phyloP scores from a whole-genome alignment of 2,113 vertebrate species.

The Onychostoma macrolepis region DNA sequence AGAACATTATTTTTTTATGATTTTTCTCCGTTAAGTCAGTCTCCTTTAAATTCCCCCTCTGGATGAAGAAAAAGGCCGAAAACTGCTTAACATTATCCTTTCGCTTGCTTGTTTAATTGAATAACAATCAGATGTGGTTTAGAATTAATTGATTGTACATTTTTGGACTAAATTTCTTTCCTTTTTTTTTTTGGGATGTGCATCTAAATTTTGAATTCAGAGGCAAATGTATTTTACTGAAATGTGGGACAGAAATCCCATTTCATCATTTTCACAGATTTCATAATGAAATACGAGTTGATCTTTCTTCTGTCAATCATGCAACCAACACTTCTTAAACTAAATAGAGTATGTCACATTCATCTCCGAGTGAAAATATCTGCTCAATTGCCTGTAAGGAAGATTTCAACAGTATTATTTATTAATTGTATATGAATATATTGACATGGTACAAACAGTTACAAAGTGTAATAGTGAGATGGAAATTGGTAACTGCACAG shows the following conservation, averaged over 20 bases:
- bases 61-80: neutral
- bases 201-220: constrained; percentile 53
- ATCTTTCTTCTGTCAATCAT: neutral
- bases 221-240: constrained; percentile 37
- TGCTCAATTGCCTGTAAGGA: constrained; percentile 50
- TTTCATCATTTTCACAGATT: constrained; percentile 28
- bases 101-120: constrained; percentile 47
- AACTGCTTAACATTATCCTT: constrained; percentile 6
- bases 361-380: constrained; percentile 31
- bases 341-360: neutral
- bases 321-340: constrained; percentile 20
- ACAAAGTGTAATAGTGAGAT: constrained; percentile 47
- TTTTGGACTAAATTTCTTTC: constrained; percentile 65
- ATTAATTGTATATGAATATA: constrained; percentile 61
- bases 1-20: constrained; percentile 54
- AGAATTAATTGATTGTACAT: constrained; percentile 67
- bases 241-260: constrained; percentile 16
- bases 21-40: constrained; percentile 52
- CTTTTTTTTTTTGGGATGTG: constrained; percentile 50
- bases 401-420: constrained; percentile 63
- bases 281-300: constrained; percentile 25
- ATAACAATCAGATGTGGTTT: constrained; percentile 60
- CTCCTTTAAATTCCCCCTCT: constrained; percentile 53
- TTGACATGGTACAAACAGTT: constrained; percentile 56
- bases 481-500: constrained; percentile 48